A percentile compares a stretch with the other conserved stretches of the same genome.
phyloP scores from a whole-genome alignment of 2,888 invertebrate genomes.

The Linnaemya tessellans region DNA sequence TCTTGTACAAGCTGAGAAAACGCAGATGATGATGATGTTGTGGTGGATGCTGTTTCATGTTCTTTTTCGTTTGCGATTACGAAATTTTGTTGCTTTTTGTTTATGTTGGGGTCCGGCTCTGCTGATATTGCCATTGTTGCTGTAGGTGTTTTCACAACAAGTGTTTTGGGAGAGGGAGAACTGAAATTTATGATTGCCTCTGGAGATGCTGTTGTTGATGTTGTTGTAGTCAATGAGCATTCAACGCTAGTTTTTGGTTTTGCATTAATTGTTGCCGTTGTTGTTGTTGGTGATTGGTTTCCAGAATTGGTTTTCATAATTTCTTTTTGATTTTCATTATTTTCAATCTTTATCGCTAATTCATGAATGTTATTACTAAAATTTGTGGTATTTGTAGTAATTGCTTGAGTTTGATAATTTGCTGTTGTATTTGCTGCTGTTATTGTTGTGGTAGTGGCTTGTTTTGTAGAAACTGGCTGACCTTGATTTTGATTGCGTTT shows the following conservation, averaged over 20 bases:
- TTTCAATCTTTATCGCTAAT: conserved; percentile 48
- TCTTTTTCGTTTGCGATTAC: conserved; percentile 6
- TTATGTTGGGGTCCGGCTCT: conserved; percentile 12
- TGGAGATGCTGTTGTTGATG: conserved; percentile 2
- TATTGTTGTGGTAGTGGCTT: conserved; percentile 37
- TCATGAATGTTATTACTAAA: conserved; percentile 20
- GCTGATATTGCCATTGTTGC: background rate
- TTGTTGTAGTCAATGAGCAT: background rate
- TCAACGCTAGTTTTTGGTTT: conserved; percentile 25
- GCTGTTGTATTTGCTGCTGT: conserved; percentile 25
- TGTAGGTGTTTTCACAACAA: conserved; percentile 53
- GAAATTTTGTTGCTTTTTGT: conserved; percentile 22
- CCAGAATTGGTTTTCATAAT: background rate
- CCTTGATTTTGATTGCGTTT: conserved; percentile 61
- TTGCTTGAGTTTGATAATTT: conserved; percentile 36
- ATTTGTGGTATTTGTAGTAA: conserved; percentile 18
- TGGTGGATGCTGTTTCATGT: conserved; percentile 34
- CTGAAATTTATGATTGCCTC: conserved; percentile 27
- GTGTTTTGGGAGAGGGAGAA: conserved; percentile 58
- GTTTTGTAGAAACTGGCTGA: conserved; percentile 64
- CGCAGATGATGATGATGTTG: conserved; percentile 13
- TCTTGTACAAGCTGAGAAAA: background rate
- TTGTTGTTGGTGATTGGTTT: background rate
- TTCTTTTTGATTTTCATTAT: conserved; percentile 41
- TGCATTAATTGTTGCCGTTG: background rate